A percentile compares a stretch with the other conserved stretches of the same genome.
These are phyloP conservation scores for Hydrocynus forskahlii DNA, from an alignment of 2,797 vertebrate genomes.

Conservation along the genomic window DNA sequence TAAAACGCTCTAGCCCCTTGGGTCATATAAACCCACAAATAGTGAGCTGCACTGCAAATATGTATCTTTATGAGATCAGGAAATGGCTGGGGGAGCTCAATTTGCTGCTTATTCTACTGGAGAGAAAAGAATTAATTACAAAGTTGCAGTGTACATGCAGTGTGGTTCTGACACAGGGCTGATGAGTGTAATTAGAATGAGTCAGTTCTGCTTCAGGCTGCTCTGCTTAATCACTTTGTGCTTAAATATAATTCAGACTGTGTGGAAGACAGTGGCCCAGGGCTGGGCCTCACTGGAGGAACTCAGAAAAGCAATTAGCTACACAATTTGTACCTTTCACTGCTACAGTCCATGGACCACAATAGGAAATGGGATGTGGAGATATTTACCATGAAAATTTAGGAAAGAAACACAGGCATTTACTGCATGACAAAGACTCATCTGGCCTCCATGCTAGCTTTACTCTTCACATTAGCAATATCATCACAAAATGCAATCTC, in stretches of 20 bases:
- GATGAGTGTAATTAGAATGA: constrained; percentile 51
- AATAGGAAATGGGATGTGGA: neutral
- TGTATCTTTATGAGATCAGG: constrained; percentile 31
- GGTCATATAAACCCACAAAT: constrained; percentile 28
- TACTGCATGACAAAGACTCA: neutral
- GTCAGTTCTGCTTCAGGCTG: constrained; percentile 33
- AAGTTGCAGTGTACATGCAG: constrained; percentile 34
- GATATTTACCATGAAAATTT: neutral
- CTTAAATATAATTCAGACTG: constrained; percentile 47
- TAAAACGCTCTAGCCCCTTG: constrained; percentile 14
- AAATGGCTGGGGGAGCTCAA: constrained; percentile 37
- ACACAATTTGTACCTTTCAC: constrained; percentile 36
- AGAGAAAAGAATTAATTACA: constrained; percentile 48
- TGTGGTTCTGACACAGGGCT: constrained; percentile 28
- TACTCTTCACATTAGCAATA: constrained; percentile 26
- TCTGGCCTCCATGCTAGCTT: constrained; percentile 1
- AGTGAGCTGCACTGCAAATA: constrained; percentile 41
- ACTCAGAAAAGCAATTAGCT: constrained; percentile 37
- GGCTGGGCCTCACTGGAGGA: constrained; percentile 21
- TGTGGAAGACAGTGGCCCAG: constrained; percentile 24
- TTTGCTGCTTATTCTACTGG: constrained; percentile 50
- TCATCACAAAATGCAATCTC: constrained; percentile 35
- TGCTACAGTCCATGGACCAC: neutral
- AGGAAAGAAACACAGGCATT: constrained; percentile 19
- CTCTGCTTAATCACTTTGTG: constrained; percentile 44